phyloP scores from a whole-genome alignment of 2,888 invertebrate genomes.

The Athripsodes cinereus region DNA sequence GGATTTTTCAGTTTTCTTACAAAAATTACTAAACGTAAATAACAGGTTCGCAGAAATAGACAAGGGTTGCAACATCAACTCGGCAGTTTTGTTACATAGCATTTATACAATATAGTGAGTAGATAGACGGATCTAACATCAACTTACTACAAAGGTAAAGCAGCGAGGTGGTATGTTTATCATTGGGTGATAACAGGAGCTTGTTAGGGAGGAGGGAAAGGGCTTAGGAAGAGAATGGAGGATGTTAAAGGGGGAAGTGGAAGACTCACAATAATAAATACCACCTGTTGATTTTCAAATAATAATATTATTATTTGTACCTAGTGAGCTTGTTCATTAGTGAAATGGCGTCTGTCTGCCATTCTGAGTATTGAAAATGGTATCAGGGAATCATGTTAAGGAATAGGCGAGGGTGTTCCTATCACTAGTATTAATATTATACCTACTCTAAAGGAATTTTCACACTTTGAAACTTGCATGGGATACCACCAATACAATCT shows the following conservation, averaged over 20 bases:
- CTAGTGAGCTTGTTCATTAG: slow-evolving; percentile 14
- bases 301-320: no score
- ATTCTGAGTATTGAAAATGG: not conserved
- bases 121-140: no score
- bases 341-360: slow-evolving; percentile 3
- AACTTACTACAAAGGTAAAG: no score
- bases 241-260: not conserved
- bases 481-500: no score
- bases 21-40: not conserved
- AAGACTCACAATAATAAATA: slow-evolving; percentile 3
- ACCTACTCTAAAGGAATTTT: no score
- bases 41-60: slow-evolving; percentile 1
- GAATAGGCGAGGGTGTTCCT: not conserved
- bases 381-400: not conserved
- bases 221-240: not conserved
- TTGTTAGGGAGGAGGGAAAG: not conserved
- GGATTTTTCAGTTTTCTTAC: no score
- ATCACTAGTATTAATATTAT: not conserved
- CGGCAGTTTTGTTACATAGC: no score
- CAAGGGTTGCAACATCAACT: not conserved
- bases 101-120: not conserved
- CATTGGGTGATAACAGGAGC: not conserved
- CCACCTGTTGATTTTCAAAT: slow-evolving; percentile 16
- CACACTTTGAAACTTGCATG: no score
- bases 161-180: not conserved